Evolutionary conservation across 2,888 invertebrate species (phyloP).

Genomic region (Ametastegia equiseti): DNA sequence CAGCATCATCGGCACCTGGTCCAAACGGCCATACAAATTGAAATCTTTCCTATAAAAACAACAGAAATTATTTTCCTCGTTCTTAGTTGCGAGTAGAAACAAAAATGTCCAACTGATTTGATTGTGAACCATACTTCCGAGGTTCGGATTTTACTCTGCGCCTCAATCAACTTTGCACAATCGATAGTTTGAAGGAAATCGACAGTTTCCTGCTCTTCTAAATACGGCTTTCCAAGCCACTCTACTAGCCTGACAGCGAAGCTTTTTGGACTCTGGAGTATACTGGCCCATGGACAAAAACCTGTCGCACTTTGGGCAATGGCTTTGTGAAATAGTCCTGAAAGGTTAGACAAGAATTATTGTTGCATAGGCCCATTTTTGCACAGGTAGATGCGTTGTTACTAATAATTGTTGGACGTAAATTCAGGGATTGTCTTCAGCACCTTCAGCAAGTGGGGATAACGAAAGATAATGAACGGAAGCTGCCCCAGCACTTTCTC

Average conservation of each 20-base stretch:
- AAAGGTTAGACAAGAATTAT: background rate
- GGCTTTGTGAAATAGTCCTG: constrained; percentile 43
- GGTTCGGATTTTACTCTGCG: constrained; percentile 51
- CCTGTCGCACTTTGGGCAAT: constrained; percentile 25
- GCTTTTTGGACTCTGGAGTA: background rate
- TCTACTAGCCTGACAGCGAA: background rate
- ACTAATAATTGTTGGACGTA: background rate
- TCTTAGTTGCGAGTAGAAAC: too few relatives aligned
- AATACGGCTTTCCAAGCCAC: background rate
- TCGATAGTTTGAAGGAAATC: constrained; percentile 18
- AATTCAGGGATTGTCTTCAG: background rate
- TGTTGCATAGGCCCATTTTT: background rate
- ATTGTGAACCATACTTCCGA: constrained; percentile 48
- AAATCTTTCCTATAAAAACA: constrained; percentile 55
- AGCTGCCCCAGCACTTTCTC: constrained; percentile 39
- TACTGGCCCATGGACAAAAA: constrained; percentile 22
- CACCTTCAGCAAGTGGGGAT: constrained; percentile 47
- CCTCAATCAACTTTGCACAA: constrained; percentile 54
- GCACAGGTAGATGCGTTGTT: too few relatives aligned
- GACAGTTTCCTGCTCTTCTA: constrained; percentile 20
- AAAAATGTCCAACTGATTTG: too few relatives aligned
- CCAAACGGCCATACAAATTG: constrained; percentile 50
- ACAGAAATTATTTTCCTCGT: background rate
- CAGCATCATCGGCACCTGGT: constrained; percentile 61
- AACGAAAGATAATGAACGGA: constrained; percentile 57